Evolutionary conservation across 2,113 vertebrate genomes (phyloP).

Genomic region (Podarcis raffonei): DNA sequence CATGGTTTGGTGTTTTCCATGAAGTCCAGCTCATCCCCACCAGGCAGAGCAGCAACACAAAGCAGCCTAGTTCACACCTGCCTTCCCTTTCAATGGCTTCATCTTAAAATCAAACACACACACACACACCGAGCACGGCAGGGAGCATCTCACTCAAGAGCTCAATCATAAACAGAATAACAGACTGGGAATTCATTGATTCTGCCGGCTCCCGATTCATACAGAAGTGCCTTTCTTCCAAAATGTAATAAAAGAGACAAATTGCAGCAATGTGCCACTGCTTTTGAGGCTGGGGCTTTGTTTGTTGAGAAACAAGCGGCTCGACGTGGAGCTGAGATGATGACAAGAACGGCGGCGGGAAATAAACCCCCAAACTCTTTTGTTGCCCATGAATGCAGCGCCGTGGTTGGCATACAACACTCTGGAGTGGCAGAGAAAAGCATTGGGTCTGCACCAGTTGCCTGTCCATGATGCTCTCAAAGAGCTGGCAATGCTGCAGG

Average conservation of each 20-base stretch:
- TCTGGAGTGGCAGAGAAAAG: neutral
- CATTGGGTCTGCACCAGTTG: neutral
- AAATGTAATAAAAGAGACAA: constrained; percentile 3
- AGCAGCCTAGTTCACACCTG: neutral
- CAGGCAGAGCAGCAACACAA: neutral
- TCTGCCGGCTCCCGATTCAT: neutral
- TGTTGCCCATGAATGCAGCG: neutral
- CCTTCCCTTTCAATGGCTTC: neutral
- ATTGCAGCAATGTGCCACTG: neutral
- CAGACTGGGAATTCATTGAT: neutral
- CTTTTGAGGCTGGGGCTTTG: neutral
- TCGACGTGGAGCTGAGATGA: neutral
- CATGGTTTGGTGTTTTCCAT: neutral
- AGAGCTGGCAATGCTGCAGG: neutral
- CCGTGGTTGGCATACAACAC: neutral
- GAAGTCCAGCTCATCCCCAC: neutral
- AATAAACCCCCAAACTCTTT: neutral
- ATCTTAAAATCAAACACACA: neutral
- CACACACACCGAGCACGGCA: neutral
- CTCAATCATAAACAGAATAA: constrained; percentile 19
- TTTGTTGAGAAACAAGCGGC: neutral
- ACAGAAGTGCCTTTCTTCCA: neutral
- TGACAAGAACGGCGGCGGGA: neutral
- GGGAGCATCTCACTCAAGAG: constrained; percentile 7
- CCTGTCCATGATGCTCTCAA: neutral